Conservation (phyloP, 2,797 vertebrate species). For the Sebastes dallii region DNA sequence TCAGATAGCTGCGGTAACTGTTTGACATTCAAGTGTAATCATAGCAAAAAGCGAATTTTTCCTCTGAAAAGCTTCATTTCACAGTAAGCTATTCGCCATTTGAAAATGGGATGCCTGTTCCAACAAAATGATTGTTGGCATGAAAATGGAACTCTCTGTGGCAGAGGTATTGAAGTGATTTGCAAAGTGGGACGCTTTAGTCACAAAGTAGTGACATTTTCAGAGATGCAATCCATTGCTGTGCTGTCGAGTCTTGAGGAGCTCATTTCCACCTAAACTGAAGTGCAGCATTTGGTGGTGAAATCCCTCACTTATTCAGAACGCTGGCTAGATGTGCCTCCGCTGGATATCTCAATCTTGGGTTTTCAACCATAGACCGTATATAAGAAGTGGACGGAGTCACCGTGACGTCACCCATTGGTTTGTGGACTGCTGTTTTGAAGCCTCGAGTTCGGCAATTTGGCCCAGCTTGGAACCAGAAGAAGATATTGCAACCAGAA, state of each 20-base stretch:
- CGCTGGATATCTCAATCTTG: background rate
- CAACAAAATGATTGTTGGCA: conserved; percentile 31
- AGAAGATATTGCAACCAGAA: too few relatives aligned
- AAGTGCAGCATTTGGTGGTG: background rate
- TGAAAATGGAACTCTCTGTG: conserved; percentile 28
- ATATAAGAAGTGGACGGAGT: too few relatives aligned
- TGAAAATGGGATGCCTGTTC: conserved; percentile 37
- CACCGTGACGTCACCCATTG: too few relatives aligned
- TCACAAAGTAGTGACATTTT: conserved; percentile 36
- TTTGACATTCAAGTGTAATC: conserved; percentile 52
- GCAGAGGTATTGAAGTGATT: conserved; percentile 46
- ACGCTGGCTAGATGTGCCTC: background rate
- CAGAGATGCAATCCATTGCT: conserved; percentile 29
- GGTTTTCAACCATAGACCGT: background rate
- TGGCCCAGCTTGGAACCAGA: too few relatives aligned
- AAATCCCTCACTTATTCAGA: background rate
- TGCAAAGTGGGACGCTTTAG: conserved; percentile 44
- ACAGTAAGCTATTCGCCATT: conserved; percentile 21
- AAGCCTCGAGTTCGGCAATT: too few relatives aligned
- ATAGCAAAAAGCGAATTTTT: conserved; percentile 9
- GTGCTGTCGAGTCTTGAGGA: conserved; percentile 15
- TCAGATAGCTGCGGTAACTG: conserved; percentile 18
- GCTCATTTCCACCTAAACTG: conserved; percentile 18
- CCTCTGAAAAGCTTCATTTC: conserved; percentile 44
- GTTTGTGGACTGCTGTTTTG: too few relatives aligned